Evolutionary conservation across 2,113 vertebrate species (phyloP), one percentile per base, ranked within the genome.

Genomic region (Mustela nigripes): DNA sequence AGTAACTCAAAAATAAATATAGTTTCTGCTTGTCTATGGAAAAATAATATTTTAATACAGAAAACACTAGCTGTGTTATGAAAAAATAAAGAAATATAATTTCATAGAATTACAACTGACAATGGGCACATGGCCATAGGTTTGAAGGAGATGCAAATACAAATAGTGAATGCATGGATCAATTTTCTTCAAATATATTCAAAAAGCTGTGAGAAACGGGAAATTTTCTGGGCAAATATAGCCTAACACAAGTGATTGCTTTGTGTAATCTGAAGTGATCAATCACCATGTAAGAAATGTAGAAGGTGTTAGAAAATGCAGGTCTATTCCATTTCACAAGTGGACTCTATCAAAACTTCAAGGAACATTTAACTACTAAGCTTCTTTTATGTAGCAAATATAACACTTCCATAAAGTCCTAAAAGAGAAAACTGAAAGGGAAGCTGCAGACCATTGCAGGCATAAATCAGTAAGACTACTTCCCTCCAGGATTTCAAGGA

Each of bases 341-440:
- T 74, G 45, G 78, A 85, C 90, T 89, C 33, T 83, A 36, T 76
- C 93, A 88, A 89, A 92, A 78, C 69, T 83, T 88, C 73, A 81
- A 63, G 85, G 94, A 80, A 85, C 60, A 93, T 58, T 89, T 90
- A 80, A 33, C 79, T 36, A 74, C 79, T 80, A 79, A 73, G 45
- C 39, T 74, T 81, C 39, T 74, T 85, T 97, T 73, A 86, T 74
- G 53, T 15, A 74, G 36, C 79, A 89, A 93, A 93, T 88, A 86
- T 74, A 90, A 48, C 63, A 65, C 36, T 56, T 82, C 80, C 84
- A 74, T 85, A 93, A 91, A 65, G 62, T 78, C 53, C 36, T 39
- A n/a, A 79, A 63, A 80, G 71, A 65, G 85, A 84, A 65, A 79
- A 65, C n/a, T 45, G 2, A 31, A 82, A 80, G 36, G 16, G 67